phyloP scores from a whole-genome alignment of 2,113 vertebrate species.

The Trogon melanurus region DNA sequence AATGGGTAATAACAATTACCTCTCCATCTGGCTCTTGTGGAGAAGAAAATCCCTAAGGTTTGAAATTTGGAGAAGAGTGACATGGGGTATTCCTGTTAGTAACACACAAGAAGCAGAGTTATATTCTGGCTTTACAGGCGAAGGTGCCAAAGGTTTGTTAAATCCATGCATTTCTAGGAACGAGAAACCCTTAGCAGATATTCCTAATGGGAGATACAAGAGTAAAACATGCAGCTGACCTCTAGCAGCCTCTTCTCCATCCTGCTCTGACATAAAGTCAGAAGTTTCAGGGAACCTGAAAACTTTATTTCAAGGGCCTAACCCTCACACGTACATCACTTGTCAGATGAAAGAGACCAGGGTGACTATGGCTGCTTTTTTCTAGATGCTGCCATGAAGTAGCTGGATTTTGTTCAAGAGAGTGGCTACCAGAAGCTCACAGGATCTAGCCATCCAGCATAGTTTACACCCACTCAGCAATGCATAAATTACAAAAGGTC shows the following conservation, averaged over 20 bases:
- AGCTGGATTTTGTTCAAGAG: neutral
- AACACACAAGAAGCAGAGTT: neutral
- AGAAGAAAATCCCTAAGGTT: neutral
- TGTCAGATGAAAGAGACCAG: neutral
- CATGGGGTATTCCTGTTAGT: neutral
- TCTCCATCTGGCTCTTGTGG: neutral
- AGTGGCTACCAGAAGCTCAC: neutral
- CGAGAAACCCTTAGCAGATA: neutral
- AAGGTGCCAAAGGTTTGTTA: neutral
- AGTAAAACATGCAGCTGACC: rapidly evolving
- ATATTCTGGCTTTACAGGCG: neutral
- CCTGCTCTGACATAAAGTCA: neutral
- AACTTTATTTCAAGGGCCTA: neutral
- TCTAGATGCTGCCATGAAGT: neutral
- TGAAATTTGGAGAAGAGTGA: neutral
- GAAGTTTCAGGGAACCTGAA: neutral
- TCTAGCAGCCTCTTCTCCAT: neutral
- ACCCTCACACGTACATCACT: neutral
- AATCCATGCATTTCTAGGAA: neutral
- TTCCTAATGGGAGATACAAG: neutral
- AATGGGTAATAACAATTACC: neutral
- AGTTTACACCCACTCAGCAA: neutral
- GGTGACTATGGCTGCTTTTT: neutral
- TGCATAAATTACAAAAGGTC: neutral
- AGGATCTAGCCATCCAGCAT: neutral